Percentiles rank a stretch among this genome's conserved stretches.
These are phyloP conservation scores for Platycheirus rosarum DNA, from an alignment of 2,888 invertebrate species.

Conservation along the genomic window DNA sequence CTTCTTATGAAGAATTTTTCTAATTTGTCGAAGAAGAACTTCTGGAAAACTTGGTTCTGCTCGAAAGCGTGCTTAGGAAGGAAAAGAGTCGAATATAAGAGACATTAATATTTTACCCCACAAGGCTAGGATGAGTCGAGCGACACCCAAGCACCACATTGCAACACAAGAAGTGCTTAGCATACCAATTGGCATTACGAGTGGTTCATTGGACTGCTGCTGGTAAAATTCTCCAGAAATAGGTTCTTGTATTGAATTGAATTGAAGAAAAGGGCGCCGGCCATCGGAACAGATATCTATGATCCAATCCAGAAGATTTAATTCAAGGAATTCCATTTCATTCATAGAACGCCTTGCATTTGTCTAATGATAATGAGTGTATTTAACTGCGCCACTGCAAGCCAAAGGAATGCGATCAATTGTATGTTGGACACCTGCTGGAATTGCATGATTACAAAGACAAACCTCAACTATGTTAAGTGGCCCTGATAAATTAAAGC, in stretches of 20 bases:
- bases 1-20: too few relatives aligned
- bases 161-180: conserved; percentile 17
- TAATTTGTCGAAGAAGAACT: too few relatives aligned
- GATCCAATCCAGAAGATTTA: conserved; percentile 5
- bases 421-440: conserved; percentile 47
- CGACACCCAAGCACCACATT: conserved; percentile 10
- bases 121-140: neutral
- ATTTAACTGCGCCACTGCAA: conserved; percentile 2
- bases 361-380: conserved; percentile 18
- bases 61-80: too few relatives aligned
- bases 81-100: too few relatives aligned
- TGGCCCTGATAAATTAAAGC: conserved; percentile 53
- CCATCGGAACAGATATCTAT: neutral
- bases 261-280: too few relatives aligned
- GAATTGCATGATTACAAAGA: conserved; percentile 4
- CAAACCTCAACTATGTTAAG: conserved; percentile 31
- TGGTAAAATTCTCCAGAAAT: neutral
- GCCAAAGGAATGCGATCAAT: conserved; percentile 56
- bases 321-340: conserved; percentile 35
- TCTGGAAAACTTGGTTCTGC: too few relatives aligned
- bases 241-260: neutral
- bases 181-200: conserved; percentile 62
- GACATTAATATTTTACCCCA: neutral
- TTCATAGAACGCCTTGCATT: conserved; percentile 29
- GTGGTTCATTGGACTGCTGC: conserved; percentile 41